Evolutionary conservation across 53 echinoderm and acorn worm species (phyloP).

Genomic region (Pentamera pediparva): DNA sequence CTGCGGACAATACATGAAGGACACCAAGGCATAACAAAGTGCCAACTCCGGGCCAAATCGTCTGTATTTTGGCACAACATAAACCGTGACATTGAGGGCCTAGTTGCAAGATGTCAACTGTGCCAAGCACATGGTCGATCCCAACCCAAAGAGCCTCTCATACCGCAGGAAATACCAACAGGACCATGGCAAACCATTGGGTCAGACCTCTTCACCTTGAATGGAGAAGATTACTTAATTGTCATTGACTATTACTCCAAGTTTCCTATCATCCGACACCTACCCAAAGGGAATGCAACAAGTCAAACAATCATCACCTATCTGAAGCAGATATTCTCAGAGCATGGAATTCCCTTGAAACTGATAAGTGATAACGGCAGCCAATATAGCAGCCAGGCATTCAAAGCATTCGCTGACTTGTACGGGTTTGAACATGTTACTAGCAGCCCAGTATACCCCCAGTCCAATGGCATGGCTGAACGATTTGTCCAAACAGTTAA

Average conservation of each 20-base stretch:
- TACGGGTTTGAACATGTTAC: constrained; percentile 43
- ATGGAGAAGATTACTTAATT: constrained; percentile 33
- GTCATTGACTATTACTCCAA: constrained; percentile 51
- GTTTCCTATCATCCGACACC: constrained; percentile 24
- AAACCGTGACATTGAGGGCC: constrained; percentile 39
- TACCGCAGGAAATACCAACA: constrained; percentile 45
- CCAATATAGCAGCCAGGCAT: constrained; percentile 1
- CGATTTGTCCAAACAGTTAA: constrained; percentile 54
- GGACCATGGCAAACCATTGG: constrained; percentile 54
- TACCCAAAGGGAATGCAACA: constrained; percentile 22
- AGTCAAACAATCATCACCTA: constrained; percentile 24
- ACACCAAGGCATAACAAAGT: constrained; percentile 23
- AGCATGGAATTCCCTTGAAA: constrained; percentile 48
- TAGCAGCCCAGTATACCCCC: constrained; percentile 47
- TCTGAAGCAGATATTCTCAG: constrained; percentile 52
- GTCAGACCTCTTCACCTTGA: constrained; percentile 44
- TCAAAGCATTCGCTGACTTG: constrained; percentile 15
- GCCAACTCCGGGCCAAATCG: constrained; percentile 23
- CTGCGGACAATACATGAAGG: neutral
- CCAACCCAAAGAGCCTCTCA: constrained; percentile 36
- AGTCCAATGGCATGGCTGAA: constrained; percentile 44
- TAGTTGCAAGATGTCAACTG: constrained; percentile 22
- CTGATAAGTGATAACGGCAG: constrained; percentile 50
- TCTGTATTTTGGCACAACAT: constrained; percentile 39
- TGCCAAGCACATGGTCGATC: constrained; percentile 39